These are phyloP conservation scores for Lysiphlebus fabarum DNA, from an alignment of 1,140 invertebrate species.

Conservation along the genomic window DNA sequence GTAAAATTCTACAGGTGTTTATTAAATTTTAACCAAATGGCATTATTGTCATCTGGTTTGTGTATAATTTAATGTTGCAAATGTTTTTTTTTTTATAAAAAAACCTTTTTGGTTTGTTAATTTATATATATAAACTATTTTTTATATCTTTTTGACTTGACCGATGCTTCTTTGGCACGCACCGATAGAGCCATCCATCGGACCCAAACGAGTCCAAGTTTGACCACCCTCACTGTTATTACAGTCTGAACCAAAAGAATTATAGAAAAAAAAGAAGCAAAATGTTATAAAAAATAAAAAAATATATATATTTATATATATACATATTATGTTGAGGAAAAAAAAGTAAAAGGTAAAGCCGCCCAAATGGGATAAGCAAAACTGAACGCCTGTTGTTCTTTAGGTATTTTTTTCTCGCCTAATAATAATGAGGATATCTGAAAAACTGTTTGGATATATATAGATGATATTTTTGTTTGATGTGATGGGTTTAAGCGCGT, in stretches of 20 bases:
- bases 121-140: background rate
- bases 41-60: constrained; percentile 1
- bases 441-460: background rate
- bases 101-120: too few species aligned
- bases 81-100: too few species aligned
- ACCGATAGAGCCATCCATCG: constrained; percentile 20
- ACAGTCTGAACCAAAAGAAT: too few species aligned
- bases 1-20: constrained; percentile 24
- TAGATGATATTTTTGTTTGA: background rate
- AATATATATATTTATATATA: too few species aligned
- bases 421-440: constrained; percentile 6
- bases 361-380: constrained; percentile 6
- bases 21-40: too few species aligned
- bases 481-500: constrained; percentile 8
- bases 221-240: constrained; percentile 12
- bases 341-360: background rate
- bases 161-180: background rate
- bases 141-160: background rate
- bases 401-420: background rate
- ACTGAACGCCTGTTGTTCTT: constrained; percentile 7
- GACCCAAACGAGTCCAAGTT: constrained; percentile 18
- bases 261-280: too few species aligned
- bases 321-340: background rate
- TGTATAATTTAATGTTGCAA: background rate
- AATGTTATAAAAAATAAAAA: too few species aligned